Evolutionary conservation across 1,140 invertebrate species (phyloP), one percentile per base, ranked within the genome.

Genomic region (Drosophila subobscura): DNA sequence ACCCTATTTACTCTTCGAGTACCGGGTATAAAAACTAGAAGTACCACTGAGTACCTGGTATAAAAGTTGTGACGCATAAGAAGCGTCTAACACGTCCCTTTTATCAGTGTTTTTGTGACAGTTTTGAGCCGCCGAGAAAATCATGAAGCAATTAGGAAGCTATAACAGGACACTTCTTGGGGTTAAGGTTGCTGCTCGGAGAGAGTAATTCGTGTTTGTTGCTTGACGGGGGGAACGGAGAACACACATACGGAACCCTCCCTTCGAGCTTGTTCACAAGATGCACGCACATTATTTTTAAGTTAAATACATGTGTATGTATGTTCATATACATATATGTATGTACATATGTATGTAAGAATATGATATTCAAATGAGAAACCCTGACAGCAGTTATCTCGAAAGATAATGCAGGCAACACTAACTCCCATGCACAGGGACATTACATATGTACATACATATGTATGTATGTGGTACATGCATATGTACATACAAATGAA

Each of bases 261-360:
- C 20, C 42, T 59, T 52, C 40, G 40, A 59, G 47, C 49, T 52
- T 61, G 59, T 70, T 77, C 78, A 71, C 74, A 83, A 73, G 59
- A 58, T 42, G 60, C 72, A 80, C 58, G 70, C 75, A 72, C 65
- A 80, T 52, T 76, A 67, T 47, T 65, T 75, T 61, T 77, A 77
- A 81, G 86, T 86, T 86, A 86, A 80, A 73, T 42, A 76, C 78
- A 83, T 75, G 75, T 76, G n/a, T n/a, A n/a, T n/a, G n/a, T n/a
- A n/a, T n/a, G n/a, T n/a, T n/a, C n/a, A n/a, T n/a, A n/a, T n/a
- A n/a, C n/a, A n/a, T n/a, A n/a, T n/a, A n/a, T n/a, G n/a, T n/a
- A n/a, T n/a, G 16, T 20, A 20, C 16, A 20, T 20, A 20, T 6
- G 25, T 4, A 5, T 1, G 0, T 27, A 27, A 6, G 33, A 37